Base-by-base conservation (phyloP, 2,888 invertebrate species). In the Drosophila infuscata region DNA sequence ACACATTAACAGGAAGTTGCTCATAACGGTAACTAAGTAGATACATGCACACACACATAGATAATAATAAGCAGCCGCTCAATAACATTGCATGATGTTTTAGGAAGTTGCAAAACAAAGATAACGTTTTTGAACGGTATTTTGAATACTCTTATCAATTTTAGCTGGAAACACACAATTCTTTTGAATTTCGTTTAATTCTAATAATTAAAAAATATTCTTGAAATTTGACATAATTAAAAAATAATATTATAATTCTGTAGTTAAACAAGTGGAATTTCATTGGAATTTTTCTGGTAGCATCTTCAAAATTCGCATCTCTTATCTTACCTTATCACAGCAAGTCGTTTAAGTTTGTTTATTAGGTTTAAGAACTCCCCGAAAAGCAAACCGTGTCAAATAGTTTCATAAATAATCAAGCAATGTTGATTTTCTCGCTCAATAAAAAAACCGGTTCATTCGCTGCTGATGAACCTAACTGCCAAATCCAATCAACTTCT, bases 1-100 rank as follows among this genome's bases (percentile, higher is more conserved):
- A 36, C 53, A 70, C 61, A 75, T 67, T 79, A 71, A 64, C 83
- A 82, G 83, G 83, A 81, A 81, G 73, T 76, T 64, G 64, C 56
- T 79, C 65, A 71, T 73, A 79, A 81, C 77, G 48, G 76, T 76
- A 76, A 76, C 76, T 72, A 66, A 56, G 30, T 66, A 81, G 62
- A 59, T 61, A 74, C 36, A 65, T n/a, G 36, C 36, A 58, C 41
- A 48, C 43, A 12, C 12, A 6, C 46, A 20, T 15, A 46, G 25
- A 46, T 46, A 46, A 46, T 46, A 25, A 25, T 15, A 25, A 71
- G 46, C 54, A 48, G 43, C 33, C 60, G 41, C n/a, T 32, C 49
- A 43, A 46, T 33, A 30, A 52, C 51, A 56, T 60, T 46, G 61
- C 48, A 73, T 35, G 54, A 54, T 54, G 43, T 70, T 35, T 48